Evolutionary conservation across 2,888 invertebrate species (phyloP).

Genomic region (Heliconius aoede): DNA sequence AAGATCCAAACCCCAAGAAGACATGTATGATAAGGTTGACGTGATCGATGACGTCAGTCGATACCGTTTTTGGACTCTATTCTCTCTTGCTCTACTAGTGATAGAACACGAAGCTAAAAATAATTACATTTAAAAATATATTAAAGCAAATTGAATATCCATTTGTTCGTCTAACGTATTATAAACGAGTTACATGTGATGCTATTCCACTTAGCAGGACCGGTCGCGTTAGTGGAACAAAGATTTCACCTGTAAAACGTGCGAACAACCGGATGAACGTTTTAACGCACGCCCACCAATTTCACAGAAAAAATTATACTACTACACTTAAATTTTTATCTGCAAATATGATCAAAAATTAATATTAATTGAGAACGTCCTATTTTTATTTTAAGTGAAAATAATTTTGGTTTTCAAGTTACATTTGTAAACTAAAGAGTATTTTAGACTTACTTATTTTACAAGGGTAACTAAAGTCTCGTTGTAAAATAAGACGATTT

Average conservation of each 20-base stretch:
- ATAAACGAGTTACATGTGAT: conserved; percentile 32
- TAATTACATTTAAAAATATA: no score
- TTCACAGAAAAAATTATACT: neutral
- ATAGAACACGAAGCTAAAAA: no score
- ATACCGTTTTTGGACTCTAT: no score
- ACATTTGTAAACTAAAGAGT: neutral
- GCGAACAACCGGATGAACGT: conserved; percentile 52
- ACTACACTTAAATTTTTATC: neutral
- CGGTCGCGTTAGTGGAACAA: conserved; percentile 69
- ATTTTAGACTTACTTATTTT: neutral
- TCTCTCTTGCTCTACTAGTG: no score
- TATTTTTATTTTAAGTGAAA: neutral
- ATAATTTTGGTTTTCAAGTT: neutral
- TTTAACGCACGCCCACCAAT: conserved; percentile 6
- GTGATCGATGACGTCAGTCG: no score
- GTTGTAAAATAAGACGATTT: neutral
- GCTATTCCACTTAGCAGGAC: conserved; percentile 53
- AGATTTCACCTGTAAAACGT: conserved; percentile 68
- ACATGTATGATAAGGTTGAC: no score
- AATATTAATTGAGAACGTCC: neutral
- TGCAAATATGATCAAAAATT: neutral
- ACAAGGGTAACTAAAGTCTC: neutral
- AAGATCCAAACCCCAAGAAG: no score
- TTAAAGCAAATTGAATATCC: no score
- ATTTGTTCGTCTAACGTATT: neutral